Conservation (phyloP, 1,140 invertebrate species). For the Pseudomyrmex sp. region DNA sequence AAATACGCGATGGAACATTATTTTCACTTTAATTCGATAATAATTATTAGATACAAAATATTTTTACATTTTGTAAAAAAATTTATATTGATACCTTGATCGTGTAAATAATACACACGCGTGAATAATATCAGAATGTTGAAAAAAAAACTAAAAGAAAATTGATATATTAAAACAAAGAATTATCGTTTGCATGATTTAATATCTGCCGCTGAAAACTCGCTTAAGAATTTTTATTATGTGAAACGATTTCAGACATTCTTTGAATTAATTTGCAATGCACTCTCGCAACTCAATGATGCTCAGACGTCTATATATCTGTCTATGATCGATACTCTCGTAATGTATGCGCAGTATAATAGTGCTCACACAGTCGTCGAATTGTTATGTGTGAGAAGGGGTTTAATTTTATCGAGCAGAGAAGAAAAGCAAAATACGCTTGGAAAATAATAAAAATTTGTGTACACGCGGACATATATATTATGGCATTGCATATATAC, state of each 20-base stretch:
- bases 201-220: neutral
- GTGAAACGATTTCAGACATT: neutral
- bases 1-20: conserved; percentile 2
- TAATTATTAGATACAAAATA: neutral
- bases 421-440: conserved; percentile 3
- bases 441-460: too few species aligned
- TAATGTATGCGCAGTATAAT: conserved; percentile 4
- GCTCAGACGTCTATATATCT: conserved; percentile 9
- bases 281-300: neutral
- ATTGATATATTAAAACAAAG: neutral
- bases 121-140: neutral
- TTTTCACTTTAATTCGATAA: neutral
- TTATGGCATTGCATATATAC: too few species aligned
- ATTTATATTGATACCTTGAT: neutral
- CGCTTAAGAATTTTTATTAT: neutral
- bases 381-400: conserved; percentile 32
- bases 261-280: conserved; percentile 18
- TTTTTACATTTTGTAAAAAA: conserved; percentile 20
- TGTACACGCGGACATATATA: too few species aligned
- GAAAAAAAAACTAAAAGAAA: neutral
- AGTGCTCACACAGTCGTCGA: conserved; percentile 39
- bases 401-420: neutral
- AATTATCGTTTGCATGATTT: neutral
- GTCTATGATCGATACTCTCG: conserved; percentile 36
- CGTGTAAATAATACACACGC: too few species aligned